These are phyloP conservation scores for Somateria mollissima DNA, from an alignment of 2,797 vertebrate genomes.

Conservation along the genomic window DNA sequence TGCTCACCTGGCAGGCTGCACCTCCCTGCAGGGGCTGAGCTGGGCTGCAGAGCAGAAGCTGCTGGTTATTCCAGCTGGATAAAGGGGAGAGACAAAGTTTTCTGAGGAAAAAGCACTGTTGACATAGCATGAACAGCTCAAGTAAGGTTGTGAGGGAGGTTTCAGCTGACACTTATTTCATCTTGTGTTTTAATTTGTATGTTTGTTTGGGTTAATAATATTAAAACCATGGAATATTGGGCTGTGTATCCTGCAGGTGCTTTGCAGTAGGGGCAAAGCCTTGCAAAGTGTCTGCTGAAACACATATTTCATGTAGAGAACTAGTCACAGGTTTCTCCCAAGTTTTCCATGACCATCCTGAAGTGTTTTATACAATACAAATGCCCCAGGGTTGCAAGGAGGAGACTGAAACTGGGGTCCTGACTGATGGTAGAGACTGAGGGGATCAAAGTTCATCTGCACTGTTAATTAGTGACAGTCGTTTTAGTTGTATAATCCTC, in stretches of 20 bases:
- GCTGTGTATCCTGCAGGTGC: neutral
- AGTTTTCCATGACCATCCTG: neutral
- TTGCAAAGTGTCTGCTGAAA: neutral
- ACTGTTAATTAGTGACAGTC: neutral
- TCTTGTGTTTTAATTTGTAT: neutral
- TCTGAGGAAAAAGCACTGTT: neutral
- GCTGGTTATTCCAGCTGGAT: neutral
- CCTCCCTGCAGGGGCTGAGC: neutral
- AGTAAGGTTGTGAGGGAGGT: neutral
- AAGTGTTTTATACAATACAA: neutral
- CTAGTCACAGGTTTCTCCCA: neutral
- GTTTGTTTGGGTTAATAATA: neutral
- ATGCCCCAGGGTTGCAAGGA: neutral
- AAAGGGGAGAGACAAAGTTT: neutral
- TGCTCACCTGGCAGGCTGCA: neutral
- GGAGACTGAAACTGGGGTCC: neutral
- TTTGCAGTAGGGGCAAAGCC: neutral
- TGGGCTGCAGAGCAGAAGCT: neutral
- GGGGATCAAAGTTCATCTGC: neutral
- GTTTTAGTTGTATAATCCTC: neutral
- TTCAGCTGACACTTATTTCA: neutral
- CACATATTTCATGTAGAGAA: neutral
- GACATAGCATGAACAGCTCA: neutral
- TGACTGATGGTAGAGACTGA: neutral
- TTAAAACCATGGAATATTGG: neutral